Base-by-base conservation (phyloP, 1,140 invertebrate species). In the Colletes gigas region DNA sequence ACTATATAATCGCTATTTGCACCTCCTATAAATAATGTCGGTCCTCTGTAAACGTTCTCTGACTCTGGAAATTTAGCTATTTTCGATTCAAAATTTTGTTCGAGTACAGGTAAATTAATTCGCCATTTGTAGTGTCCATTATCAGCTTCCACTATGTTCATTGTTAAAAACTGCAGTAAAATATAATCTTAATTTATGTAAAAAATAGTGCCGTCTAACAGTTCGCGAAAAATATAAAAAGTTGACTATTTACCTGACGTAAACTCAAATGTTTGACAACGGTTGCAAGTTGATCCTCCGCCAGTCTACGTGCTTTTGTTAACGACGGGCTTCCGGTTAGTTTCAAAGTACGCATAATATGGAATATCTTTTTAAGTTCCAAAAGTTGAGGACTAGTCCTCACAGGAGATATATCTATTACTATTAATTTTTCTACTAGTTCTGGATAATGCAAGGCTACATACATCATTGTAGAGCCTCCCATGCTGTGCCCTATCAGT, bases 401-500 rank as follows among this genome's bases (percentile, higher is more conserved):
- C 0, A 96, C 90, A 4, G 98, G 98, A 14, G 97, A 97, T 82
- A 98, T 96, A 89, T 99, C 98, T 59, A 97, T 96, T 6, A 98
- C 95, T 63, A 98, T 94, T 39, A 98, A 91, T 85, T 96, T 97
- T 21, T 97, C 96, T 3, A 98, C 94, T 21, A 97, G 81, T 68
- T 97, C 94, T 55, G 97, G 96, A 93, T 96, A 94, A 87, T 92
- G 94, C 17, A 98, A 91, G 55, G 97, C 96, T 44, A 96, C 94
- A 44, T 94, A 94, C 97, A 99, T 98, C 63, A 96, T 95, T 3
- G 96, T 94, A 73, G 97, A 95, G 17, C 98, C 98, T 19, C 98
- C 98, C 97, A 99, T 98, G 78, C 97, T 98, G 88, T 99, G 98
- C 0, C 98, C 98, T 80, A 99, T 92, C 7, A 98, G 86, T 78